Conservation (phyloP, 2,113 vertebrate species). For the Phycodurus eques region DNA sequence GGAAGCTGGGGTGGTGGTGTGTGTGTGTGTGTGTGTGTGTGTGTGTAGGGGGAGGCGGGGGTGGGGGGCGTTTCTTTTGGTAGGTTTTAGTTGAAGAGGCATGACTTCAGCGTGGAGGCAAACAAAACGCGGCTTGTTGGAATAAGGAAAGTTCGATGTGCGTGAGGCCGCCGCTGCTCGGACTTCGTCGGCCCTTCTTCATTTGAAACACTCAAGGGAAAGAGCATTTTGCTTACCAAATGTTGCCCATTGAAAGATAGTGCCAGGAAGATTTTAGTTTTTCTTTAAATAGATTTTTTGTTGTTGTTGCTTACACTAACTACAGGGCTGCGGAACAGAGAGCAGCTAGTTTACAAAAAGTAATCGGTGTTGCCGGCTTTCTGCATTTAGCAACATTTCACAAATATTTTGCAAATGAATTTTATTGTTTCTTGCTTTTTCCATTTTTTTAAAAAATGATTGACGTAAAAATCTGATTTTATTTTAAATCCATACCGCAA, state of each 20-base stretch:
- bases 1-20: not conserved
- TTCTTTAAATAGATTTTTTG: not conserved
- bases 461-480: too few relatives aligned
- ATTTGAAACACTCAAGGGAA: not conserved
- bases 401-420: too few relatives aligned
- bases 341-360: too few relatives aligned
- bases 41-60: not conserved
- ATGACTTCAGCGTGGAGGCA: slow-evolving; percentile 44
- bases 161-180: not conserved
- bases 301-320: too few relatives aligned
- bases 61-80: not conserved
- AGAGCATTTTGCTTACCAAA: not conserved
- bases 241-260: not conserved
- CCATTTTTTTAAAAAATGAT: too few relatives aligned
- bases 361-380: too few relatives aligned
- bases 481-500: too few relatives aligned
- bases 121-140: slow-evolving; percentile 48
- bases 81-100: slow-evolving; percentile 46
- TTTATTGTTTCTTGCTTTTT: too few relatives aligned
- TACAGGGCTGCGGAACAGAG: too few relatives aligned
- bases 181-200: not conserved
- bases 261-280: not conserved
- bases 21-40: too few relatives aligned
- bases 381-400: too few relatives aligned
- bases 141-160: slow-evolving; percentile 20